A percentile compares a stretch with the other conserved stretches of the same genome.
These are phyloP conservation scores for Nasonia oneida DNA, from an alignment of 2,888 invertebrate genomes.

Conservation along the genomic window DNA sequence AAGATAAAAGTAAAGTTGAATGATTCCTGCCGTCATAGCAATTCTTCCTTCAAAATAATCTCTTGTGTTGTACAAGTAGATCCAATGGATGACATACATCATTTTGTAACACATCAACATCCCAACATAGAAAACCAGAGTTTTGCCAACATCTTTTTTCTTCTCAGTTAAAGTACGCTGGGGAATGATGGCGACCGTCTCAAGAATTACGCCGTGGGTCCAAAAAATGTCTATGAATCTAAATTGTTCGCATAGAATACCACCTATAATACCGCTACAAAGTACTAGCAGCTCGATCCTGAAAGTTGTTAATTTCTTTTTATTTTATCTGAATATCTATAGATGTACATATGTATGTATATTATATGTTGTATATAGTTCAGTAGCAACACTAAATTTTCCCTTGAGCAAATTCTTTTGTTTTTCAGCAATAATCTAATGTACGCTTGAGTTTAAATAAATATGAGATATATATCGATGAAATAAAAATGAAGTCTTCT, in stretches of 20 bases:
- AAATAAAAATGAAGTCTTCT: too few relatives aligned
- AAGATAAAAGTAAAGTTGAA: constrained; percentile 4
- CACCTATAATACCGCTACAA: not conserved
- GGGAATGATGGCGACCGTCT: constrained; percentile 21
- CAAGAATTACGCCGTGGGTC: constrained; percentile 5
- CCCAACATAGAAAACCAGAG: not conserved
- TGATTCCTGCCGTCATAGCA: not conserved
- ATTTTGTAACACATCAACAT: not conserved
- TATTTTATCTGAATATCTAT: too few relatives aligned
- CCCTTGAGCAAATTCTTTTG: too few relatives aligned
- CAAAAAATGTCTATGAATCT: not conserved
- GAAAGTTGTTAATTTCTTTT: not conserved
- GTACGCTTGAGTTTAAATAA: too few relatives aligned
- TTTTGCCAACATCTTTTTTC: not conserved
- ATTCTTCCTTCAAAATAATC: not conserved
- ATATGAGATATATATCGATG: too few relatives aligned
- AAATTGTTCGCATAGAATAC: not conserved
- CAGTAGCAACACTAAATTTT: too few relatives aligned
- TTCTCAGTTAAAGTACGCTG: not conserved
- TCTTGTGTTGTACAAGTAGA: not conserved
- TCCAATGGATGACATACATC: constrained; percentile 21
- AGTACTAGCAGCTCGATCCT: not conserved
- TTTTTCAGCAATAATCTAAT: too few relatives aligned
- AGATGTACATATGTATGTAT: too few relatives aligned
- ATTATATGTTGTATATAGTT: too few relatives aligned